Base-by-base conservation (phyloP, 2,797 vertebrate genomes). In the Iguana delicatissima region DNA sequence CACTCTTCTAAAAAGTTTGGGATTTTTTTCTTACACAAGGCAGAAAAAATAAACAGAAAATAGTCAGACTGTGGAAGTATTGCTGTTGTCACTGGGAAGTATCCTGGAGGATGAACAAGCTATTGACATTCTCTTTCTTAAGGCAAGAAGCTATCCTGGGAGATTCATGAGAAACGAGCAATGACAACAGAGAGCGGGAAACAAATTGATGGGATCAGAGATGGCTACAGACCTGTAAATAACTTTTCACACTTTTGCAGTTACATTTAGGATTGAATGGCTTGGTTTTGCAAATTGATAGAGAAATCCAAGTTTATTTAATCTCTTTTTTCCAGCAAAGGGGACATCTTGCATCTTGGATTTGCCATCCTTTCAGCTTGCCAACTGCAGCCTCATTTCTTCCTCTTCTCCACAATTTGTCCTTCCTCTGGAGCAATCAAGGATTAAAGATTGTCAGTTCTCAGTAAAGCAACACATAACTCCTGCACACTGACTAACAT, bases 151-250 rank as follows among this genome's bases (percentile, higher is more conserved):
- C 91, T 80, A 89, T 97, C 97, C 96, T 96, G 81, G 87, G 97
- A 98, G 97, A 97, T 95, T 94, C 94, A 91, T 77, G 95, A 96
- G 95, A 97, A 97, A 95, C 92, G 95, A 94, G 92, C 95, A 97
- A 97, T 97, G 95, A 94, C 96, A 95, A 95, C 96, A 96, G 95
- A 96, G 96, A 95, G 94, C 86, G 89, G 92, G 96, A 96, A 97
- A 96, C 95, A 98, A 97, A 98, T 97, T 96, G 97, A 97, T 96
- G 95, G 96, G 96, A 97, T 95, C 94, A 96, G 96, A 97, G 95
- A 97, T 83, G 93, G 94, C 94, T 96, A 90, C 91, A 96, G 95
- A 96, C 92, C 95, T 72, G 90, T 94, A 97, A 97, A 97, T 95
- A 96, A 96, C 93, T 96, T 97, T 96, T 93, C 95, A 93, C 76